These are phyloP conservation scores for Dynastes grantii DNA, from an alignment of 2,888 invertebrate genomes.

Conservation along the genomic window DNA sequence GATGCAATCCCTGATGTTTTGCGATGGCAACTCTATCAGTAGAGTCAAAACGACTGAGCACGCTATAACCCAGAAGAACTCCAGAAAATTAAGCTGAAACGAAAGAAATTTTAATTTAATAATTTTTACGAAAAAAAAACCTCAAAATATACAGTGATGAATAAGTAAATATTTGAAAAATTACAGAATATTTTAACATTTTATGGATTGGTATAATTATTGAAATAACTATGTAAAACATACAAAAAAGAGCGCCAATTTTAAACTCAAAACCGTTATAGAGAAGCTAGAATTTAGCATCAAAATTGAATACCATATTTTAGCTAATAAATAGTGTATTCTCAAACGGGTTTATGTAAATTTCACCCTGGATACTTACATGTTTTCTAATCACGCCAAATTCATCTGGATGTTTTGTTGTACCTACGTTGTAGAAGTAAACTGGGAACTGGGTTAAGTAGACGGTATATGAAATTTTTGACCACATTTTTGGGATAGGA, in stretches of 20 bases:
- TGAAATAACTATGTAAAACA: not conserved
- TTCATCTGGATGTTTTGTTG: conserved; percentile 74
- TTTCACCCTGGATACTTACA: conserved; percentile 67
- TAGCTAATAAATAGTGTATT: not conserved
- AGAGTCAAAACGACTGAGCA: conserved; percentile 75
- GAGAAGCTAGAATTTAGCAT: not conserved
- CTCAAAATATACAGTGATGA: too few relatives aligned
- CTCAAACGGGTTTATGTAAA: not conserved
- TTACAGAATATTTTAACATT: too few relatives aligned
- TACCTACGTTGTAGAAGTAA: conserved; percentile 81
- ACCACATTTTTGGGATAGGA: conserved; percentile 77
- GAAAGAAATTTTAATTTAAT: conserved; percentile 45
- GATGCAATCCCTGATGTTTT: conserved; percentile 77
- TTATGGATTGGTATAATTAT: too few relatives aligned
- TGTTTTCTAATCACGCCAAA: conserved; percentile 75
- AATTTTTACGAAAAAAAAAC: too few relatives aligned
- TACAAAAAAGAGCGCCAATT: not conserved
- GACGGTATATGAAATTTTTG: conserved; percentile 80
- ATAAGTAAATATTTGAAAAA: too few relatives aligned
- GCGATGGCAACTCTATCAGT: conserved; percentile 79
- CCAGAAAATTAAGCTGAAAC: conserved; percentile 76
- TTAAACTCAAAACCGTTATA: not conserved
- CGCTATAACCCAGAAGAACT: conserved; percentile 73
- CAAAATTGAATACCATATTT: not conserved
- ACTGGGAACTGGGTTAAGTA: conserved; percentile 82